These are phyloP conservation scores for Thera obeliscata DNA, from an alignment of 2,888 invertebrate genomes.

Conservation along the genomic window DNA sequence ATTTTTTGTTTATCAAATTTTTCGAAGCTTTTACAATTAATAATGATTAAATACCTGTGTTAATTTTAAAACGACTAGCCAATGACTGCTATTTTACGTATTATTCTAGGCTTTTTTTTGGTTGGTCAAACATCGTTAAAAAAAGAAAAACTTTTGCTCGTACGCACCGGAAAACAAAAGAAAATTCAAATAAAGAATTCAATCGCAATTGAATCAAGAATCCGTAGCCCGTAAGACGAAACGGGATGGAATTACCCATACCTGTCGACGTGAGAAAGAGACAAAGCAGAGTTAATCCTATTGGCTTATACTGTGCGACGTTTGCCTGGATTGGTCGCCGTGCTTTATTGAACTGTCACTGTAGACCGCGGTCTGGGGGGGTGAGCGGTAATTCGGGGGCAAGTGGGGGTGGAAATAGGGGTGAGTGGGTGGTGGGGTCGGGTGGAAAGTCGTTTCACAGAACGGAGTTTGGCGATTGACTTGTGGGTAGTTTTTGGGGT, in stretches of 20 bases:
- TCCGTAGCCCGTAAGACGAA: conserved; percentile 70
- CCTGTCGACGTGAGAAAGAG: conserved; percentile 51
- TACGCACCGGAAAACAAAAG: conserved; percentile 74
- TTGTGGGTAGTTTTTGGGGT: conserved; percentile 82
- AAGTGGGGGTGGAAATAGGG: conserved; percentile 61
- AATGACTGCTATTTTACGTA: too few species aligned
- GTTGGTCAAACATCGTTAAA: too few species aligned
- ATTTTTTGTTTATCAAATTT: too few species aligned
- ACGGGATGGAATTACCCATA: conserved; percentile 53
- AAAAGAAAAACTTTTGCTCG: conserved; percentile 51
- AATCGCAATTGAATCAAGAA: conserved; percentile 82
- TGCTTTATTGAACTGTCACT: conserved; percentile 84
- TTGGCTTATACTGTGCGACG: conserved; percentile 83
- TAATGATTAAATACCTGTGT: too few species aligned
- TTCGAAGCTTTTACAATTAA: too few species aligned
- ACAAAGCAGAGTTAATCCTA: conserved; percentile 79
- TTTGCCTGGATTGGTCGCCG: conserved; percentile 83
- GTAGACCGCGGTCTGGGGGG: conserved; percentile 80
- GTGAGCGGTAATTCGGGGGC: conserved; percentile 79
- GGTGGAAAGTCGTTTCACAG: conserved; percentile 68
- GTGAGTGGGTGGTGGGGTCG: conserved; percentile 51
- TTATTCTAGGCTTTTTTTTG: too few species aligned
- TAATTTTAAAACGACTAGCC: too few species aligned
- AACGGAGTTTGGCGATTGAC: conserved; percentile 83
- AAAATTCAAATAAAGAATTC: conserved; percentile 78